Evolutionary conservation across 2,113 vertebrate genomes (phyloP).

Genomic region (Scortum barcoo): DNA sequence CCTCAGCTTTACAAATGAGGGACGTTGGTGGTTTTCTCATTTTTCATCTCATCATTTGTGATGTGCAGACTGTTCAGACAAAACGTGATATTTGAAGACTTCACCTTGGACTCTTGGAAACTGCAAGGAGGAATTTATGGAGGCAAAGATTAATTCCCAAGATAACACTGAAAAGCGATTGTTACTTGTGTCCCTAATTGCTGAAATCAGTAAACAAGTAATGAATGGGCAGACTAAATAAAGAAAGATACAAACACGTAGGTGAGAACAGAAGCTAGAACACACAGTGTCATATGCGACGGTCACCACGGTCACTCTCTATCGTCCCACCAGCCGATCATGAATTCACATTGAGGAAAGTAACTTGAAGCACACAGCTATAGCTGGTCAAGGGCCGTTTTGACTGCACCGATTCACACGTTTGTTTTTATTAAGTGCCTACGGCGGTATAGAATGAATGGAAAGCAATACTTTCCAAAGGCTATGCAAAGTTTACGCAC

Average conservation of each 20-base stretch:
- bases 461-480: background rate
- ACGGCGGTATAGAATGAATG: background rate
- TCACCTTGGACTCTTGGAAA: background rate
- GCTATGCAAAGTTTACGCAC: background rate
- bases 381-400: background rate
- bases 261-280: background rate
- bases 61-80: background rate
- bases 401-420: background rate
- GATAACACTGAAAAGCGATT: background rate
- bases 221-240: slow-evolving; percentile 1
- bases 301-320: background rate
- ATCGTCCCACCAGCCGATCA: background rate
- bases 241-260: background rate
- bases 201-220: slow-evolving; percentile 4
- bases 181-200: background rate
- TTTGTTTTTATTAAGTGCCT: background rate
- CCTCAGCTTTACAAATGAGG: background rate
- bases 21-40: background rate
- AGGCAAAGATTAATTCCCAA: background rate
- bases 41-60: background rate
- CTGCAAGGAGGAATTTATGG: background rate
- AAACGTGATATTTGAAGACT: no score
- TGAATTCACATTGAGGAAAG: slow-evolving; percentile 1
- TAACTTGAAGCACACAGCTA: background rate
- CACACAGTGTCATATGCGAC: no score